Percentiles rank a stretch among this genome's conserved stretches.
Conservation (phyloP, 2,888 invertebrate species). For the Crioceris asparagi region DNA sequence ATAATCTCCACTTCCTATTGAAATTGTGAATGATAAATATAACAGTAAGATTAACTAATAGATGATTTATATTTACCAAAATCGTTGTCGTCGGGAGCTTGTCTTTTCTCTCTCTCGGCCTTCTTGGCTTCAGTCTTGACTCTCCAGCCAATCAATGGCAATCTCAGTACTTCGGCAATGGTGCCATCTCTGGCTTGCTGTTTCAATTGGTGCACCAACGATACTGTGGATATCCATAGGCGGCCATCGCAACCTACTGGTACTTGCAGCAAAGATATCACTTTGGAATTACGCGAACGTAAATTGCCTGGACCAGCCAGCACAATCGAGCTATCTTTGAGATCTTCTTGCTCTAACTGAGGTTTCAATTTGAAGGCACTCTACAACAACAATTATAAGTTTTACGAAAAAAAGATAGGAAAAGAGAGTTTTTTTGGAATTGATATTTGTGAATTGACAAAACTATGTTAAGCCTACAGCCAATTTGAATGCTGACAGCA, state of each 20-base stretch:
- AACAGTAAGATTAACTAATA: neutral
- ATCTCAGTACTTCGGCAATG: slow-evolving; percentile 53
- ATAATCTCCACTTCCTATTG: slow-evolving; percentile 31
- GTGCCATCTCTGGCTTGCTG: slow-evolving; percentile 62
- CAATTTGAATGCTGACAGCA: no score
- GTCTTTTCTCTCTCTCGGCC: slow-evolving; percentile 25
- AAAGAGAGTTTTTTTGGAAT: no score
- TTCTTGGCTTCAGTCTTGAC: slow-evolving; percentile 40
- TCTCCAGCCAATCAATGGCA: slow-evolving; percentile 64
- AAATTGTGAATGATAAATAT: slow-evolving; percentile 17
- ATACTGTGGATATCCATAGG: slow-evolving; percentile 54
- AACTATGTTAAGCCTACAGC: no score
- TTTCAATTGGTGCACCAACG: slow-evolving; percentile 56
- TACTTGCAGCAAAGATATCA: slow-evolving; percentile 27
- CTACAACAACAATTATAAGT: slow-evolving; percentile 31
- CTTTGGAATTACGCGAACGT: slow-evolving; percentile 37
- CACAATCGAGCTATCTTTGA: slow-evolving; percentile 38
- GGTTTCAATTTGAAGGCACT: slow-evolving; percentile 44
- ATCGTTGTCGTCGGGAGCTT: slow-evolving; percentile 17
- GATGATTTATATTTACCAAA: slow-evolving; percentile 15
- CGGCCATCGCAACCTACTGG: slow-evolving; percentile 68
- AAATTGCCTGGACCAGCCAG: slow-evolving; percentile 45
- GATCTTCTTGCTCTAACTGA: slow-evolving; percentile 34
- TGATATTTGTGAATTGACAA: no score
- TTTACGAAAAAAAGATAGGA: no score